A percentile compares a stretch with the other conserved stretches of the same genome.
Conservation (phyloP, 2,888 invertebrate species). For the Xestia ashworthii region DNA sequence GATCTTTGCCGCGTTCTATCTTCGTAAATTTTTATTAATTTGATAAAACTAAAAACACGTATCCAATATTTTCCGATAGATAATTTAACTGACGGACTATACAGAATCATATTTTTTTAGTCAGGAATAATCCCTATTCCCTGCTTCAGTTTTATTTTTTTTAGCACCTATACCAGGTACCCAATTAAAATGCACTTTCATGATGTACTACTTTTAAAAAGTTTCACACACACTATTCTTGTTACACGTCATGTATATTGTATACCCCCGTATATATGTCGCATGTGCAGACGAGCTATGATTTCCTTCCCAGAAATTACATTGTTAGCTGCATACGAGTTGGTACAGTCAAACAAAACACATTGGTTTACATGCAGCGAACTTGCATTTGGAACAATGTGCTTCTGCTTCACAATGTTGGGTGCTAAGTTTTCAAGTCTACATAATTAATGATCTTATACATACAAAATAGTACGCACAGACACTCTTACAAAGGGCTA, state of each 20-base stretch:
- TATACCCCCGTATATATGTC: background rate
- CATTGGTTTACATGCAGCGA: background rate
- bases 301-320: conserved; percentile 31
- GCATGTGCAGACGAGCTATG: conserved; percentile 16
- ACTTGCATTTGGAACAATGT: background rate
- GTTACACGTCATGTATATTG: background rate
- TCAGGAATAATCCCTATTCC: too few relatives aligned
- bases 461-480: background rate
- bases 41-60: too few relatives aligned
- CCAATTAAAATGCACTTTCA: background rate
- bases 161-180: background rate
- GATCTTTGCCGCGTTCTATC: too few relatives aligned
- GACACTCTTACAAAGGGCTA: background rate
- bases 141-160: background rate
- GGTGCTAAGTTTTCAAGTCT: background rate
- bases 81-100: too few relatives aligned
- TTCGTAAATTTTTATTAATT: too few relatives aligned
- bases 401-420: background rate
- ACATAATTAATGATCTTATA: background rate
- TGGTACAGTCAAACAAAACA: conserved; percentile 23
- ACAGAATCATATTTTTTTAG: too few relatives aligned
- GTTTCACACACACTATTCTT: background rate
- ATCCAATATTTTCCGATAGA: too few relatives aligned
- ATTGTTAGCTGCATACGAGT: conserved; percentile 37
- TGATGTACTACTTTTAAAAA: background rate